Evolutionary conservation across 1,140 invertebrate species (phyloP), one percentile per base, ranked within the genome.

Genomic region (Cotesia chilonis): DNA sequence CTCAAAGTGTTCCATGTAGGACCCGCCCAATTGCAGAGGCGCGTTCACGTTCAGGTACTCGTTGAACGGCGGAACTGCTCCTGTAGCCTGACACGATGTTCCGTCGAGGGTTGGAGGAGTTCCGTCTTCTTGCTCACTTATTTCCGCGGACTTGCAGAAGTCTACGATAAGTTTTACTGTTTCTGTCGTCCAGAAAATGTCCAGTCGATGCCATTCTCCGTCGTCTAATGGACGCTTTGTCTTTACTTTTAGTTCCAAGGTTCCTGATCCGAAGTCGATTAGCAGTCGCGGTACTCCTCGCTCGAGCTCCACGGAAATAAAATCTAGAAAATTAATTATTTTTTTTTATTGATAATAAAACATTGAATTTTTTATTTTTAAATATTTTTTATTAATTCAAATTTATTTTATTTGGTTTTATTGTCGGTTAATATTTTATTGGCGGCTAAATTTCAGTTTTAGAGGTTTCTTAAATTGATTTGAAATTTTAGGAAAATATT

Each of bases 31-130:
- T 88, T 99, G 96, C 35, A 99, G 87, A 0, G 97, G 96, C 0
- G 95, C 92, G 86, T 98, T 98, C 0, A 99, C 96, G 87, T 99
- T 99, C 3, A 99, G 88, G 80, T 97, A 98, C 84, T 98, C 96
- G 83, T 97, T 98, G 85, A 98, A 98, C 1, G 96, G 95, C 10
- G 95, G 95, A 74, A 98, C 95, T 0, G 89, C 91, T 9, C 95
- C 95, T 70, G 91, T 90, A 0, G 94, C 94, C 87, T 98, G 95
- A 85, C 97, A 99, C 9, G 91, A 92, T 4, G 91, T 91, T 73
- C 95, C 93, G 80, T 97, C 94, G 81, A 97, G 96, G 78, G 94
- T 91, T 0, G 95, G 92, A 6, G 93, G 90, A 47, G 92, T 92
- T 35, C 95, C 94, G 83, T 98, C 96, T 87, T 96, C 95, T 78